Conservation (phyloP, 2,888 invertebrate genomes). For the Plebejus argus region DNA sequence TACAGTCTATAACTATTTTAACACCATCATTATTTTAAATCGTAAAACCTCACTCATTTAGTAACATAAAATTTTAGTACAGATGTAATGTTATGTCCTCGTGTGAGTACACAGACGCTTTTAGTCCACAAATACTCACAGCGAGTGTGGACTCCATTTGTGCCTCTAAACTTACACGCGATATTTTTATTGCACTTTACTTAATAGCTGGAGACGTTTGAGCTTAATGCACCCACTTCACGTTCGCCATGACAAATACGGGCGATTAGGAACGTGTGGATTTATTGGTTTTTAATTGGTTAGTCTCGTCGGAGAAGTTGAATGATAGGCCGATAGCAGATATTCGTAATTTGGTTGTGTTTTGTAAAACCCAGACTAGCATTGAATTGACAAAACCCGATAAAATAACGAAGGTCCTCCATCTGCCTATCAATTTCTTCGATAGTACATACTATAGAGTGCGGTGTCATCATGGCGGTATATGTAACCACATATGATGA, state of each 20-base stretch:
- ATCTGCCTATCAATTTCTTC: too few species aligned
- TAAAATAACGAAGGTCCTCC: too few species aligned
- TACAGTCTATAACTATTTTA: too few species aligned
- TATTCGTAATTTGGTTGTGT: too few species aligned
- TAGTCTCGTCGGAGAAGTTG: too few species aligned
- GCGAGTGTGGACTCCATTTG: conserved; percentile 8
- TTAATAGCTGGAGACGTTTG: conserved; percentile 7
- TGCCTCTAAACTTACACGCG: conserved; percentile 4
- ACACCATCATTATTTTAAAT: too few species aligned
- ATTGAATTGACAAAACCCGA: not conserved
- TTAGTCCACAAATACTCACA: not conserved
- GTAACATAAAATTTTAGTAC: not conserved
- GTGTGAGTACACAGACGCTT: not conserved
- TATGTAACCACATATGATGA: too few species aligned
- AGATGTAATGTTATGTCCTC: not conserved
- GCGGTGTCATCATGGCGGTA: too few species aligned
- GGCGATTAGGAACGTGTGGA: not conserved
- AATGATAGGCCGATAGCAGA: not conserved
- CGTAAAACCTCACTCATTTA: too few species aligned
- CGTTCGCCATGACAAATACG: not conserved
- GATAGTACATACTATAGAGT: too few species aligned
- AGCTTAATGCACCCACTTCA: not conserved
- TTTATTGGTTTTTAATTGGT: too few species aligned
- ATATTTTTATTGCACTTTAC: conserved; percentile 23
- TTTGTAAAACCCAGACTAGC: not conserved